A percentile compares a stretch with the other conserved stretches of the same genome.
Evolutionary conservation across 2,888 invertebrate genomes (phyloP).

Genomic region (Pachliopta kotzebuea): DNA sequence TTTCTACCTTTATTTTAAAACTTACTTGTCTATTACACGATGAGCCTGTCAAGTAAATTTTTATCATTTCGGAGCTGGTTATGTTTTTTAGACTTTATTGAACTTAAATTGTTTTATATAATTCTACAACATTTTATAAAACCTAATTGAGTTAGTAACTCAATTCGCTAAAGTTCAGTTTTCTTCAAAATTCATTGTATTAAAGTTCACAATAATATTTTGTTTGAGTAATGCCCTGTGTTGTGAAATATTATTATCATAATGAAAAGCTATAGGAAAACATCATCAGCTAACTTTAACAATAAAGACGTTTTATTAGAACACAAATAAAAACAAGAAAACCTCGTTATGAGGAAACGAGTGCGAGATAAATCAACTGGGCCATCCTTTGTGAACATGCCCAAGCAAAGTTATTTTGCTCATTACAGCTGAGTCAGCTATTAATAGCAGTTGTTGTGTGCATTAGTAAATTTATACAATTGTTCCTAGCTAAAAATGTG

Average conservation of each 20-base stretch:
- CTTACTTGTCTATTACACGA: too few species aligned
- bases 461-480: neutral
- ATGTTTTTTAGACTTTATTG: too few species aligned
- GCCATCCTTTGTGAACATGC: slow-evolving; percentile 2
- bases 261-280: neutral
- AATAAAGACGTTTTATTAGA: slow-evolving; percentile 1
- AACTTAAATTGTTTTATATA: too few species aligned
- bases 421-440: slow-evolving; percentile 3
- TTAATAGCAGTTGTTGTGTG: slow-evolving; percentile 1
- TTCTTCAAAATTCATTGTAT: too few species aligned
- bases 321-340: slow-evolving; percentile 5
- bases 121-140: too few species aligned
- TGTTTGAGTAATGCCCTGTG: too few species aligned
- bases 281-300: neutral
- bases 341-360: slow-evolving; percentile 8
- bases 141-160: too few species aligned
- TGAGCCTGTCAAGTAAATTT: too few species aligned
- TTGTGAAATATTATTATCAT: neutral
- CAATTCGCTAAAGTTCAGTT: too few species aligned
- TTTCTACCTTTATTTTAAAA: too few species aligned
- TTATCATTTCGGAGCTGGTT: too few species aligned
- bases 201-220: too few species aligned
- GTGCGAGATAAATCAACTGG: slow-evolving; percentile 5
- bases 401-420: slow-evolving; percentile 4
- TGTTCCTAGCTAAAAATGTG: neutral